A percentile compares a stretch with the other conserved stretches of the same genome.
Conservation (phyloP, 1,140 invertebrate genomes). For the Drosophila jambulina region DNA sequence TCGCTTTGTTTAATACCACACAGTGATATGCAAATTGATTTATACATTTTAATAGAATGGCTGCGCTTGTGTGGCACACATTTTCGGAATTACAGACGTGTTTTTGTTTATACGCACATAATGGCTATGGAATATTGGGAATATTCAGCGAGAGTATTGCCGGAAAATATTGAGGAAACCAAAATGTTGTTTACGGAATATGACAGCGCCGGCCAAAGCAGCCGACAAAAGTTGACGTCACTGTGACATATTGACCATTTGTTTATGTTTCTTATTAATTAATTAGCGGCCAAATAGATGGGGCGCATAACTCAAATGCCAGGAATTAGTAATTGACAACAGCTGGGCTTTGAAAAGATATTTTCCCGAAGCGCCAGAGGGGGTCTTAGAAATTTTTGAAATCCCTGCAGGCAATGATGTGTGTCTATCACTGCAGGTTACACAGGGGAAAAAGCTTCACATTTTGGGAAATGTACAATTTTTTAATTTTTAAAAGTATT, state of each 20-base stretch:
- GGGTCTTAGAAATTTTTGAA: background rate
- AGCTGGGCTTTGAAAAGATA: constrained; percentile 33
- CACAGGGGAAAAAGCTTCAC: background rate
- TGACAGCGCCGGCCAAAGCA: constrained; percentile 49
- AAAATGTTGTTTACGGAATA: constrained; percentile 61
- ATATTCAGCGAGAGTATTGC: background rate
- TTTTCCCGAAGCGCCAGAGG: background rate
- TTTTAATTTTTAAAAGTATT: background rate
- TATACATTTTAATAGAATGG: constrained; percentile 53
- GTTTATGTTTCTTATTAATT: constrained; percentile 66
- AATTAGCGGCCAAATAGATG: constrained; percentile 48
- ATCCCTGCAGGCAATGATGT: background rate
- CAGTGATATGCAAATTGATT: constrained; percentile 66
- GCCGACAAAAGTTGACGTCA: constrained; percentile 70
- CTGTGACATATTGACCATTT: constrained; percentile 75
- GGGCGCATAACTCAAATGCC: constrained; percentile 39
- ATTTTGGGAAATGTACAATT: background rate
- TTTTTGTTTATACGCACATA: constrained; percentile 19
- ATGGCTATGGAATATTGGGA: constrained; percentile 23
- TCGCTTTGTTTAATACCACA: constrained; percentile 41
- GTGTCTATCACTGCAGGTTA: background rate
- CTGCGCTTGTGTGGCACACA: constrained; percentile 35
- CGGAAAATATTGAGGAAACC: constrained; percentile 29
- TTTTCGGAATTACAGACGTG: constrained; percentile 17
- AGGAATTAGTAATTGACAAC: constrained; percentile 40